Conservation (phyloP, 2,888 invertebrate genomes). For the Laothoe populi region DNA sequence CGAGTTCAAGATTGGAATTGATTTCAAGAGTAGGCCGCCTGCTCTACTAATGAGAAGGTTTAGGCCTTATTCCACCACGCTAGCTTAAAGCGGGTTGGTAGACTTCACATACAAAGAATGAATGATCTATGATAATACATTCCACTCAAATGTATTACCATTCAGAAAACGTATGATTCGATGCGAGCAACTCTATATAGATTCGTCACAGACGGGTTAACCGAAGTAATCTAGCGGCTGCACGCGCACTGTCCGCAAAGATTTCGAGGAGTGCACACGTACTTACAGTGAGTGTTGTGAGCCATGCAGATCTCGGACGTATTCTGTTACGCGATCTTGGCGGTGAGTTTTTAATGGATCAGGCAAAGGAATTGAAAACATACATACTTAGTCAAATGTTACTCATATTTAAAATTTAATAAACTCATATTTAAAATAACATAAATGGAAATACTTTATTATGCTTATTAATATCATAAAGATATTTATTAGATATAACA, state of each 20-base stretch:
- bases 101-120: too few relatives aligned
- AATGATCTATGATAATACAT: background rate
- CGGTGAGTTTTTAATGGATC: constrained; percentile 54
- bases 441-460: too few relatives aligned
- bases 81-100: too few relatives aligned
- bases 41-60: too few relatives aligned
- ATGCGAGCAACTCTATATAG: constrained; percentile 20
- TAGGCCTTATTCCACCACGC: too few relatives aligned
- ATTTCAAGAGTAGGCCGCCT: too few relatives aligned
- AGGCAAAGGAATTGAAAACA: background rate
- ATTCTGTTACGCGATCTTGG: constrained; percentile 60
- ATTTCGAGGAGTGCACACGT: constrained; percentile 63
- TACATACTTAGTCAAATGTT: too few relatives aligned
- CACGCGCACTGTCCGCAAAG: constrained; percentile 57
- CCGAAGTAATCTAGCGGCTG: constrained; percentile 52
- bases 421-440: too few relatives aligned
- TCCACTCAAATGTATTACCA: constrained; percentile 1
- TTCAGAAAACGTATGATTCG: constrained; percentile 2
- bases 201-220: constrained; percentile 57
- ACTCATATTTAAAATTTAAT: too few relatives aligned
- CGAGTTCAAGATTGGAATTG: too few relatives aligned
- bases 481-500: too few relatives aligned
- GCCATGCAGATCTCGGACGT: constrained; percentile 62
- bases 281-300: constrained; percentile 42
- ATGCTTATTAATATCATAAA: too few relatives aligned